A percentile compares a stretch with the other conserved stretches of the same genome.
Evolutionary conservation across 1,140 invertebrate species (phyloP).

Genomic region (Pararge aegeria): DNA sequence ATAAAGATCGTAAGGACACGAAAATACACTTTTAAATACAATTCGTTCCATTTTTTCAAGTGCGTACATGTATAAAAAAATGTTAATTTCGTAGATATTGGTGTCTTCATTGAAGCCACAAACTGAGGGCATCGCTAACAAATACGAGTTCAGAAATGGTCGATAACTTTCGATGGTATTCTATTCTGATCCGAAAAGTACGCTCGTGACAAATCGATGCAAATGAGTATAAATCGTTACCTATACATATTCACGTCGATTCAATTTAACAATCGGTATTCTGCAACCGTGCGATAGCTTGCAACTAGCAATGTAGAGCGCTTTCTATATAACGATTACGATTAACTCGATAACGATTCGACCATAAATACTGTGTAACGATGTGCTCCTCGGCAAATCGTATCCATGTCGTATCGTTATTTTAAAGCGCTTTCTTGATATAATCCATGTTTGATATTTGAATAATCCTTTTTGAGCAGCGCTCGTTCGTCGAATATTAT

Average conservation of each 20-base stretch:
- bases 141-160: conserved; percentile 9
- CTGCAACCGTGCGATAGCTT: conserved; percentile 26
- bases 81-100: too few relatives aligned
- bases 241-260: conserved; percentile 34
- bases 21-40: too few relatives aligned
- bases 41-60: too few relatives aligned
- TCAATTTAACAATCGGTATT: conserved; percentile 43
- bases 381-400: background rate
- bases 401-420: background rate
- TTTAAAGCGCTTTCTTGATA: background rate
- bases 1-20: too few relatives aligned
- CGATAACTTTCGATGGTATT: conserved; percentile 6
- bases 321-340: conserved; percentile 5
- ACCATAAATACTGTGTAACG: background rate
- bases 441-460: background rate
- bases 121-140: background rate
- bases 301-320: conserved; percentile 22
- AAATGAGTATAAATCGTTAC: conserved; percentile 21
- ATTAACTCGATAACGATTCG: conserved; percentile 1
- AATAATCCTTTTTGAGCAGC: conserved; percentile 11
- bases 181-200: conserved; percentile 8
- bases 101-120: too few relatives aligned
- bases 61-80: too few relatives aligned
- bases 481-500: conserved; percentile 19
- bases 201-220: conserved; percentile 48